phyloP scores from a whole-genome alignment of 1,140 invertebrate species.

The Acromyrmex charruanus region DNA sequence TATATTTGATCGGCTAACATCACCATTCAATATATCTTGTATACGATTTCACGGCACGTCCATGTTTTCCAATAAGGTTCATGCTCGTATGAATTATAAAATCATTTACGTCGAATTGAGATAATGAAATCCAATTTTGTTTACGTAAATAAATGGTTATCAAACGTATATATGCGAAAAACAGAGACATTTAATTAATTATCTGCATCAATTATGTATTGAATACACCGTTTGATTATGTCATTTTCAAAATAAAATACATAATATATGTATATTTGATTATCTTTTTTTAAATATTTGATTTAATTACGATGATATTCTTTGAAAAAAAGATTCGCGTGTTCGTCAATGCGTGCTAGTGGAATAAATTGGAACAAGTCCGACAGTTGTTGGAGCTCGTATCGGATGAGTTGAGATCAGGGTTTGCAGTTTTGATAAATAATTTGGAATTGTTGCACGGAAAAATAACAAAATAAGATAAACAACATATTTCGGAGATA shows the following conservation, averaged over 20 bases:
- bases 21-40: neutral
- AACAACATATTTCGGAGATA: neutral
- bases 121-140: slow-evolving; percentile 8
- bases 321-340: neutral
- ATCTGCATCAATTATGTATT: neutral
- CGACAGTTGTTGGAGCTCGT: neutral
- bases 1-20: slow-evolving; percentile 44
- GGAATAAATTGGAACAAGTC: slow-evolving; percentile 34
- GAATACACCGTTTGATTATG: neutral
- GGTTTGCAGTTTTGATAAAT: neutral
- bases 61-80: slow-evolving; percentile 18
- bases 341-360: neutral
- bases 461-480: neutral
- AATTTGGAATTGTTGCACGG: slow-evolving; percentile 22
- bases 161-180: neutral
- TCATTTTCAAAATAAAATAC: neutral
- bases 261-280: neutral
- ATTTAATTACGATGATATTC: neutral
- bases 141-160: slow-evolving; percentile 4
- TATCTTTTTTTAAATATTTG: neutral
- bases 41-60: neutral
- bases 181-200: neutral
- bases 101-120: neutral
- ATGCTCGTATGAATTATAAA: slow-evolving; percentile 45
- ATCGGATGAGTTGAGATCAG: neutral